These are phyloP conservation scores for Campylomormyrus numenius DNA, from an alignment of 2,113 vertebrate genomes.

Conservation along the genomic window DNA sequence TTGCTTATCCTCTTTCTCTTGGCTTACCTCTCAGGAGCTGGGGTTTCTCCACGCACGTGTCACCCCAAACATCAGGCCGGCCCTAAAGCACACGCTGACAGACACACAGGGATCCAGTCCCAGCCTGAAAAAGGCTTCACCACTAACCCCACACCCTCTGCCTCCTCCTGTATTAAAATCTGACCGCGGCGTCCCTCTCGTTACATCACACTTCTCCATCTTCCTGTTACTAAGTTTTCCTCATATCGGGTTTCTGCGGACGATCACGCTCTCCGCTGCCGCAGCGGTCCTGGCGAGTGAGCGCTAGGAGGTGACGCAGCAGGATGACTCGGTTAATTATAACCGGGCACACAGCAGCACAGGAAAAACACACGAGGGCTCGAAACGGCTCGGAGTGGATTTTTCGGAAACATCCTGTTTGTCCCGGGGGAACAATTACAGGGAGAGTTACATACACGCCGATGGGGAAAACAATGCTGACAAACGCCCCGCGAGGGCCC, in stretches of 20 bases:
- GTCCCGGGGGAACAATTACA: conserved; percentile 8
- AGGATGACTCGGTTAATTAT: conserved; percentile 6
- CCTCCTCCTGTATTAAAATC: not conserved
- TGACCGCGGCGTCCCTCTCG: not conserved
- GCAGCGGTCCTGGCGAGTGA: not conserved
- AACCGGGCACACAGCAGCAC: not conserved
- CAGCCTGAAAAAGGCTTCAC: not conserved
- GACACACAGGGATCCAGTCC: not conserved
- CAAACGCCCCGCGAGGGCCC: not conserved
- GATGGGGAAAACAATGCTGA: not conserved
- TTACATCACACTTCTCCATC: not conserved
- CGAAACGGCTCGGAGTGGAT: not conserved
- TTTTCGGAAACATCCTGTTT: conserved; percentile 22
- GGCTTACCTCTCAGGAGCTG: not conserved
- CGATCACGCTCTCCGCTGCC: not conserved
- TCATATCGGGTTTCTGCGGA: not conserved
- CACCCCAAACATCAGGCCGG: not conserved
- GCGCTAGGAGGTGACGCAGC: not conserved
- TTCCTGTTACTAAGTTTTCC: not conserved
- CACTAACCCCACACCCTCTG: not conserved
- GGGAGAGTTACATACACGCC: not conserved
- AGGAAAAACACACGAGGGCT: conserved; percentile 11
- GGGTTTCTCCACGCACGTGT: not conserved
- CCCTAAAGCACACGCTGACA: not conserved
- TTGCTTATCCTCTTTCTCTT: not conserved